Evolutionary conservation across 1,140 invertebrate genomes (phyloP).

Genomic region (Halesus radiatus): DNA sequence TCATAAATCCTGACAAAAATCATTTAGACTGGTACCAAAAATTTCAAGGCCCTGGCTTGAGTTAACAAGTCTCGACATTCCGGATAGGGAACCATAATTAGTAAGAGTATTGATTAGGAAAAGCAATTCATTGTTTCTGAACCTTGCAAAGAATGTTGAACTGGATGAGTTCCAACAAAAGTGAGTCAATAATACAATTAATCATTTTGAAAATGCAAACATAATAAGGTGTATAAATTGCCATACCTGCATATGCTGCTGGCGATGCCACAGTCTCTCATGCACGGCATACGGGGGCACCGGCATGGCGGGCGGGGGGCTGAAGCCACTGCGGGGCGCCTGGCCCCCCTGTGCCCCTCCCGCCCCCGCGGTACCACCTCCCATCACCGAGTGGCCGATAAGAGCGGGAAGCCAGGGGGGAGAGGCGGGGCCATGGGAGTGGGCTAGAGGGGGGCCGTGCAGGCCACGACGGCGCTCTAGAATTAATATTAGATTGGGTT

Average conservation of each 20-base stretch:
- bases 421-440: constrained; percentile 37
- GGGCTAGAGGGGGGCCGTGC: constrained; percentile 46
- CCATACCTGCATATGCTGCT: constrained; percentile 76
- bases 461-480: constrained; percentile 34
- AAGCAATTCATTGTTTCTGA: too few species aligned
- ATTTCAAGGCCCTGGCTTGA: too few species aligned
- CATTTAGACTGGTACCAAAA: too few species aligned
- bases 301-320: constrained; percentile 59
- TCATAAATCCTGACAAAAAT: too few species aligned
- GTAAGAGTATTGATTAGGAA: too few species aligned
- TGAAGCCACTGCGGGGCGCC: constrained; percentile 38
- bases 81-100: too few species aligned
- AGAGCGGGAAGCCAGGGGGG: constrained; percentile 41
- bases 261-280: constrained; percentile 80
- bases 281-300: constrained; percentile 80
- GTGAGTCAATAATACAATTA: too few species aligned
- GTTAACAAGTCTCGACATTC: too few species aligned
- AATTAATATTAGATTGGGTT: neutral
- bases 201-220: too few species aligned
- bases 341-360: constrained; percentile 29
- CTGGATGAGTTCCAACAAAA: too few species aligned
- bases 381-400: constrained; percentile 46
- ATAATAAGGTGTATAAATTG: too few species aligned
- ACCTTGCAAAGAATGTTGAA: too few species aligned
- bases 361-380: neutral